Evolutionary conservation across 2,888 invertebrate species (phyloP).

Genomic region (Maniola hyperantus): DNA sequence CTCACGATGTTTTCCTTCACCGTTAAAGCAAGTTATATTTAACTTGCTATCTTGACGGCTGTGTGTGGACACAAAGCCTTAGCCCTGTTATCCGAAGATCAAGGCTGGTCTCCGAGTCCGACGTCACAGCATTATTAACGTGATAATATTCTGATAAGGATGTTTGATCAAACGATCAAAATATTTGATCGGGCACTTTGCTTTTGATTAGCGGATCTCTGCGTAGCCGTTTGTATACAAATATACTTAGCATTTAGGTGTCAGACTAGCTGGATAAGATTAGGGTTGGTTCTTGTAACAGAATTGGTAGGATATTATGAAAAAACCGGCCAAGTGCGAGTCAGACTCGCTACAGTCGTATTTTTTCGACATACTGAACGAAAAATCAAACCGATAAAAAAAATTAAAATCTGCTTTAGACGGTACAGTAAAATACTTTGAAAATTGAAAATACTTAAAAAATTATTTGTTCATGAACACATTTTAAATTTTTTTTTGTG

Average conservation of each 20-base stretch:
- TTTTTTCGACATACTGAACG: no score
- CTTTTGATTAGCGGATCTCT: conserved; percentile 23
- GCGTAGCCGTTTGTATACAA: conserved; percentile 14
- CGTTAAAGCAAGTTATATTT: background rate
- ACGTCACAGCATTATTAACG: conserved; percentile 21
- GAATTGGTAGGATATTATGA: background rate
- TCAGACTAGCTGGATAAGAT: background rate
- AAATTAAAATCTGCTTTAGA: no score
- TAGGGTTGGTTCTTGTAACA: background rate
- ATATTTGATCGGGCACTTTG: conserved; percentile 31
- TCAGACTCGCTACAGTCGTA: no score
- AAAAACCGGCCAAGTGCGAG: no score
- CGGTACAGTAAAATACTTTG: no score
- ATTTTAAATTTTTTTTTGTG: no score
- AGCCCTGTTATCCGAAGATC: conserved; percentile 30
- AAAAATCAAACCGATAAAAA: no score
- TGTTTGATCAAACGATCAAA: conserved; percentile 29
- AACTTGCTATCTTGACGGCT: conserved; percentile 17
- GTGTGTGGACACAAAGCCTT: conserved; percentile 23
- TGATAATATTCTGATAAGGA: conserved; percentile 19
- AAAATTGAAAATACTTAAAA: no score
- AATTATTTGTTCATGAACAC: no score
- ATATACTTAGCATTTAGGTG: background rate
- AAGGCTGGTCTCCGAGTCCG: conserved; percentile 18
- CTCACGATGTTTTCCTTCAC: no score